Evolutionary conservation across 2,113 vertebrate species (phyloP).

Genomic region (Phalacrocorax brasilianus): DNA sequence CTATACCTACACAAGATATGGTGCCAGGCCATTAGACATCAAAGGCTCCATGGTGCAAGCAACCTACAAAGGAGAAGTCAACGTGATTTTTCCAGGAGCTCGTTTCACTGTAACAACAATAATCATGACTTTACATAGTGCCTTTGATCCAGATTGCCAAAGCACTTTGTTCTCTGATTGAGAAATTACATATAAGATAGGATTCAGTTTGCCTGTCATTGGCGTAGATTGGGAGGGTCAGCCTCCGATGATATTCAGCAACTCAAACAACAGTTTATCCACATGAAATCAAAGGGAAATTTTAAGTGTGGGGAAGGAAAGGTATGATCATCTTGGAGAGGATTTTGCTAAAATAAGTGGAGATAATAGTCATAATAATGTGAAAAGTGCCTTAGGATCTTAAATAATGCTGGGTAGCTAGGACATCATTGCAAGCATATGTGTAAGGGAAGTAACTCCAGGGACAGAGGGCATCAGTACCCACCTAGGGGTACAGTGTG

Average conservation of each 20-base stretch:
- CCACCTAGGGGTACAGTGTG: neutral
- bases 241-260: neutral
- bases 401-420: neutral
- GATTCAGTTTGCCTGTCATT: neutral
- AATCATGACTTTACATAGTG: constrained; percentile 5
- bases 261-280: neutral
- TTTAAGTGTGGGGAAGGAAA: neutral
- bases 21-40: neutral
- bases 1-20: neutral
- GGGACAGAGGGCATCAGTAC: neutral
- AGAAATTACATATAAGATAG: neutral
- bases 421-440: neutral
- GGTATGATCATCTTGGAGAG: neutral
- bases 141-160: constrained; percentile 16
- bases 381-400: neutral
- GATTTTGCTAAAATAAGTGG: neutral
- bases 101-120: neutral
- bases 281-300: neutral
- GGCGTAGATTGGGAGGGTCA: neutral
- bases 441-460: neutral
- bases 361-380: neutral
- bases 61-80: constrained; percentile 15
- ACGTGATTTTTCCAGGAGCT: constrained; percentile 17
- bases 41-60: neutral
- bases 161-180: constrained; percentile 6